Evolutionary conservation across 1,140 invertebrate genomes (phyloP).

Genomic region (Chironomus striatipennis): DNA sequence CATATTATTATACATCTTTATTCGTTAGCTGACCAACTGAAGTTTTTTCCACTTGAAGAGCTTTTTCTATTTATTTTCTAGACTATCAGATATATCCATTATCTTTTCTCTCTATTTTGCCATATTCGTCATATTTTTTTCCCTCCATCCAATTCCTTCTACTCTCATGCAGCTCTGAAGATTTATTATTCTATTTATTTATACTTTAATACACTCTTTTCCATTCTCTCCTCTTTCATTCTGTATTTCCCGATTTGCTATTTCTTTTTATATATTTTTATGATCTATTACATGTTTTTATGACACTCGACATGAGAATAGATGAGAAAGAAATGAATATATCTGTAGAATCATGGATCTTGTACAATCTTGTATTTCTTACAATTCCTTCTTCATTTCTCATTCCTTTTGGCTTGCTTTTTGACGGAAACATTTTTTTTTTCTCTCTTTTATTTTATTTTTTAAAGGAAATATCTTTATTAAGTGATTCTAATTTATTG

Average conservation of each 20-base stretch:
- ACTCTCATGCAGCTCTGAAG: not conserved
- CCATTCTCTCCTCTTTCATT: not conserved
- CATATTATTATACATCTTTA: too few species aligned
- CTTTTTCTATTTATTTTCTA: not conserved
- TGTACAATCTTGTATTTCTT: not conserved
- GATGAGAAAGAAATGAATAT: not conserved
- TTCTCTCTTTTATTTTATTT: too few species aligned
- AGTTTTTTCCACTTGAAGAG: not conserved
- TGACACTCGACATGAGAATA: slow-evolving; percentile 11
- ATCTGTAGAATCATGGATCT: not conserved
- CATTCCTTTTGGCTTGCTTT: not conserved
- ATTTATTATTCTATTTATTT: slow-evolving; percentile 24
- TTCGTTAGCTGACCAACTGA: not conserved
- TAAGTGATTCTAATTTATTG: not conserved
- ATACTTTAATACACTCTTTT: slow-evolving; percentile 21
- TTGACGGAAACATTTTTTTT: too few species aligned
- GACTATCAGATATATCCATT: not conserved
- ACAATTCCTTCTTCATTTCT: not conserved
- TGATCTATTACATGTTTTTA: slow-evolving; percentile 22
- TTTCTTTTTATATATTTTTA: not conserved
- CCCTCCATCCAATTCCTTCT: not conserved
- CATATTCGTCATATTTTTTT: not conserved
- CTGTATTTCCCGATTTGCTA: not conserved
- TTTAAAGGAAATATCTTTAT: not conserved
- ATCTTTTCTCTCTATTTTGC: slow-evolving; percentile 6